Evolutionary conservation across 2,888 invertebrate genomes (phyloP).

Genomic region (Neoscelio sp.): DNA sequence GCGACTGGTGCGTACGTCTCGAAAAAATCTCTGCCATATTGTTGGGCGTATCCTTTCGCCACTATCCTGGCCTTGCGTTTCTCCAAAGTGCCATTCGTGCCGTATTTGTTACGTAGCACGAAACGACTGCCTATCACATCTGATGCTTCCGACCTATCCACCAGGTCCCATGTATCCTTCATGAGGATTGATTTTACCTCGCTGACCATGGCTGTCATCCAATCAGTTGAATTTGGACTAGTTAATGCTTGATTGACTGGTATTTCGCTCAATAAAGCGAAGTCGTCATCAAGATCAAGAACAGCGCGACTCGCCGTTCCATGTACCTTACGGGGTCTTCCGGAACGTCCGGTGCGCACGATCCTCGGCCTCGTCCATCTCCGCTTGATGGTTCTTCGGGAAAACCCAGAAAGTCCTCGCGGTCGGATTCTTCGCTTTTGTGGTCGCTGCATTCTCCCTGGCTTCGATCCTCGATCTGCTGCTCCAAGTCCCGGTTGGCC

Average conservation of each 20-base stretch:
- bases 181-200: conserved; percentile 6
- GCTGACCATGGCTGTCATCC: conserved; percentile 1
- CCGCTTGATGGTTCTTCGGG: too few relatives aligned
- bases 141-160: conserved; percentile 5
- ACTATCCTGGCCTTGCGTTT: neutral
- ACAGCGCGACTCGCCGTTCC: neutral
- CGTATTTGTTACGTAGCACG: conserved; percentile 1
- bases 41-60: too few relatives aligned
- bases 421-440: too few relatives aligned
- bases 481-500: too few relatives aligned
- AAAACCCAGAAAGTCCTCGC: too few relatives aligned
- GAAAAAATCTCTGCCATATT: too few relatives aligned
- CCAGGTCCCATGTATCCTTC: conserved; percentile 23
- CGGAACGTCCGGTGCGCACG: too few relatives aligned
- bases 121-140: conserved; percentile 17
- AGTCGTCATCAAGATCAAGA: neutral
- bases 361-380: too few relatives aligned
- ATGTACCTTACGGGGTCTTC: too few relatives aligned
- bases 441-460: too few relatives aligned
- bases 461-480: too few relatives aligned
- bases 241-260: conserved; percentile 2
- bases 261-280: neutral
- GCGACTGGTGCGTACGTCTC: too few relatives aligned
- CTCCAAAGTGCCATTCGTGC: neutral
- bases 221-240: neutral